Percentiles rank a stretch among this genome's conserved stretches.
Evolutionary conservation across 2,888 invertebrate species (phyloP).

Genomic region (Scotopteryx bipunctaria): DNA sequence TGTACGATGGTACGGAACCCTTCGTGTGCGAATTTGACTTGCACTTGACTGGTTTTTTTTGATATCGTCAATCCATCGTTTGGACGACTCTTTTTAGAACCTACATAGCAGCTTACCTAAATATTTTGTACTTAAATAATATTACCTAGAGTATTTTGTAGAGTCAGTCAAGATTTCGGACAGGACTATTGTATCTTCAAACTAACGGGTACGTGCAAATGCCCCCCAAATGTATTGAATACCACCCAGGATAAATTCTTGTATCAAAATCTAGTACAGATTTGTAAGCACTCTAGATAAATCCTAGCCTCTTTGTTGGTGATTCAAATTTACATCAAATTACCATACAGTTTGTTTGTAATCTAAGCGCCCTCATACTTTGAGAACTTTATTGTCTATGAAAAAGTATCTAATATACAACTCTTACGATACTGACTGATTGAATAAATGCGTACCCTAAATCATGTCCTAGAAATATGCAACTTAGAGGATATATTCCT

Average conservation of each 20-base stretch:
- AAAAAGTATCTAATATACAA: conserved; percentile 20
- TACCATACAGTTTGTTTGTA: conserved; percentile 19
- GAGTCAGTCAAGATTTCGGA: neutral
- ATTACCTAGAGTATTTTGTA: too few species aligned
- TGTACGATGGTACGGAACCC: too few species aligned
- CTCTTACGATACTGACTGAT: neutral
- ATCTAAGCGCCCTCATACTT: conserved; percentile 16
- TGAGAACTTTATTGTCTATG: conserved; percentile 15
- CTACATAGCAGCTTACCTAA: too few species aligned
- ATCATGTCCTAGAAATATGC: too few species aligned
- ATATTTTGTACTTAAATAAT: too few species aligned
- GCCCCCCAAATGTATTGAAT: conserved; percentile 12
- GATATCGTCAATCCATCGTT: too few species aligned
- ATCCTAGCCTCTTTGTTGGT: conserved; percentile 21
- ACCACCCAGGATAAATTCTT: conserved; percentile 23
- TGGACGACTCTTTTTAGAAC: too few species aligned
- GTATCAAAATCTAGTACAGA: conserved; percentile 4
- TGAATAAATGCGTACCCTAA: too few species aligned
- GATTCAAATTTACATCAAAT: conserved; percentile 24
- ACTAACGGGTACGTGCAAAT: neutral
- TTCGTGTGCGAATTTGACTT: too few species aligned
- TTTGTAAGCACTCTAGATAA: conserved; percentile 15
- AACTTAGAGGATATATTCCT: too few species aligned
- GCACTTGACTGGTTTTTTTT: too few species aligned
- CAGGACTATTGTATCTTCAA: neutral